phyloP scores from a whole-genome alignment of 2,797 vertebrate genomes.

The Serranus cabrilla region DNA sequence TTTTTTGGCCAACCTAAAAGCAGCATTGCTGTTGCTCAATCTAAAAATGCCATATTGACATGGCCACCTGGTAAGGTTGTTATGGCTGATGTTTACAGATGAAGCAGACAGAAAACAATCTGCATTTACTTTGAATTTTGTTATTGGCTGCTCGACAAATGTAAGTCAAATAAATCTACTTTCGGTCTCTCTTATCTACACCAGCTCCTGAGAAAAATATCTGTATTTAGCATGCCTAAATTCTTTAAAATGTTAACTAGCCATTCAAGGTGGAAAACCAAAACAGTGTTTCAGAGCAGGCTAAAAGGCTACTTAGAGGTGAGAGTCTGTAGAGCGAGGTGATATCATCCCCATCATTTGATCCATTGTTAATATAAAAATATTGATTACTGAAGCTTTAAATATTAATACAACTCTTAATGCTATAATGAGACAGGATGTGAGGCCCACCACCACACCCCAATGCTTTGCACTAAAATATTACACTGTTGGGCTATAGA shows the following conservation, averaged over 20 bases:
- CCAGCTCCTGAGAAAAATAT: no score
- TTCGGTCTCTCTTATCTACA: no score
- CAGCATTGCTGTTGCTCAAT: no score
- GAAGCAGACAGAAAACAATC: conserved; percentile 1
- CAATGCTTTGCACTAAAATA: conserved; percentile 28
- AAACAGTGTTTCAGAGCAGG: neutral
- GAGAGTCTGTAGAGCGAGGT: neutral
- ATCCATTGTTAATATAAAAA: conserved; percentile 1
- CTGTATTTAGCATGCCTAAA: no score
- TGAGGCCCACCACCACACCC: neutral
- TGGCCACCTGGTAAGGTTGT: no score
- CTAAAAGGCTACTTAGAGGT: neutral
- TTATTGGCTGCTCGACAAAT: neutral
- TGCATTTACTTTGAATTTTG: neutral
- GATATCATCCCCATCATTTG: neutral
- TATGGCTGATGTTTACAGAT: neutral
- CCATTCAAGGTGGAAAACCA: no score
- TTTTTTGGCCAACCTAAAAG: no score
- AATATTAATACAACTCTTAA: conserved; percentile 5
- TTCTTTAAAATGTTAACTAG: no score
- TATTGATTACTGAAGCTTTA: conserved; percentile 16
- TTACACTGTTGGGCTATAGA: conserved; percentile 8
- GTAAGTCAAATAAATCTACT: neutral
- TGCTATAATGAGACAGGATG: neutral
- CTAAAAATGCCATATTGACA: no score